Evolutionary conservation across 1,140 invertebrate species (phyloP).

Genomic region (Amyelois transitella): DNA sequence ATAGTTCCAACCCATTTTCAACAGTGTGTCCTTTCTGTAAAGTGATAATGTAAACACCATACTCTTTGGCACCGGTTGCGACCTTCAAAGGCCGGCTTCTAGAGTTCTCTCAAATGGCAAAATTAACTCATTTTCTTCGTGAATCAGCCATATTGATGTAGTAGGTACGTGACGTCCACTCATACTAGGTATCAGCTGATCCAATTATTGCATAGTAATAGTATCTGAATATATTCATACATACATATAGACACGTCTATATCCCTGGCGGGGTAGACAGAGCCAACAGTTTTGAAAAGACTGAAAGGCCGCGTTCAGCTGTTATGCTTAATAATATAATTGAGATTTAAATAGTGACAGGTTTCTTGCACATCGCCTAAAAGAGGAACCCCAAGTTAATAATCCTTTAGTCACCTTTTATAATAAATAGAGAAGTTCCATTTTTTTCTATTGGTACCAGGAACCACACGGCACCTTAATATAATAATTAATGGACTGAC

Average conservation of each 20-base stretch:
- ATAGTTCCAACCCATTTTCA: background rate
- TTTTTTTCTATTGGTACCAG: too few relatives aligned
- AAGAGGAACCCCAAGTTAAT: too few relatives aligned
- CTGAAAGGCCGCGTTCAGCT: too few relatives aligned
- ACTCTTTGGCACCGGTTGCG: constrained; percentile 28
- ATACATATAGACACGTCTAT: too few relatives aligned
- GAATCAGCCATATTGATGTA: constrained; percentile 18
- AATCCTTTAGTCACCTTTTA: too few relatives aligned
- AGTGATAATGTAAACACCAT: constrained; percentile 1
- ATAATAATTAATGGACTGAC: background rate
- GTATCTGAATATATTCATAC: background rate
- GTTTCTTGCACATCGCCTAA: too few relatives aligned
- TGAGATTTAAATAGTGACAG: too few relatives aligned
- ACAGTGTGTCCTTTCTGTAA: constrained; percentile 9
- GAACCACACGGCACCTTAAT: too few relatives aligned
- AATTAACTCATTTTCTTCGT: constrained; percentile 44
- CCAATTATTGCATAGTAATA: background rate
- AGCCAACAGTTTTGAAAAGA: too few relatives aligned
- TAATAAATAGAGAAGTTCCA: too few relatives aligned
- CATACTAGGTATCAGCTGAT: background rate
- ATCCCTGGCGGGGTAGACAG: too few relatives aligned
- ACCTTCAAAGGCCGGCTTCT: constrained; percentile 54
- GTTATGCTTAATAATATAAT: too few relatives aligned
- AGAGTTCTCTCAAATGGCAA: constrained; percentile 33
- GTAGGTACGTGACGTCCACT: background rate